Base-by-base conservation (phyloP, 2,888 invertebrate species). In the Hyalella azteca region DNA sequence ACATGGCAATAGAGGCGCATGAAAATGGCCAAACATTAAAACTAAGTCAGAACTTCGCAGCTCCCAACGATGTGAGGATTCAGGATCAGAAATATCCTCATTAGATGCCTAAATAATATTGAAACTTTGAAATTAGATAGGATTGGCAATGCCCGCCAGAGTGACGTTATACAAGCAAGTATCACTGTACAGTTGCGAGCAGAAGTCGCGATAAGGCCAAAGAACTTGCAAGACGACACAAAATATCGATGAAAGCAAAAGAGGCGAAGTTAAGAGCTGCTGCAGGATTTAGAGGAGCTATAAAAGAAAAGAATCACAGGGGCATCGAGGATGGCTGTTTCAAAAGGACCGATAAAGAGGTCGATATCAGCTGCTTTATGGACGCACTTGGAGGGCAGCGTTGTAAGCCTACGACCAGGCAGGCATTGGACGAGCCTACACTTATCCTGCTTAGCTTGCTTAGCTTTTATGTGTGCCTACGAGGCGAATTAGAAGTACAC, bases 251-350 rank as follows among this genome's bases (percentile, higher is more conserved):
- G 36, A 66, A 66, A 66, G 66, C 66, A 66, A 66, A 66, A 66
- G 66, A 66, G 66, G 26, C 66, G 29, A 36, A 36, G 66, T 66
- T 36, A 66, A 66, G 66, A 66, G 66, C 66, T 29, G 19, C 1
- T 1, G 4, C 36, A 36, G 66, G 66, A 66, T 66, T 66, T 66
- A 66, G 66, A 36, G 39, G 39, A 66, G 66, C 66, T 36, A 66
- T 66, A 66, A 66, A 66, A 66, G 66, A 66, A 66, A 66, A 66
- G 66, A 66, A 66, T 66, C 66, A 36, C 66, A 36, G 36, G 36
- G 36, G 39, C 66, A 9, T 13, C 19, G 29, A 19, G 36, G 66
- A 66, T 66, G 29, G 66, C 36, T 66, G 66, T 66, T 66, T 66
- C 66, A 66, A 66, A 66, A 66, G 66, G 29, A 19, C 66, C 66